These are phyloP conservation scores for Heliconius hewitsoni DNA, from an alignment of 1,140 invertebrate genomes.

Conservation along the genomic window DNA sequence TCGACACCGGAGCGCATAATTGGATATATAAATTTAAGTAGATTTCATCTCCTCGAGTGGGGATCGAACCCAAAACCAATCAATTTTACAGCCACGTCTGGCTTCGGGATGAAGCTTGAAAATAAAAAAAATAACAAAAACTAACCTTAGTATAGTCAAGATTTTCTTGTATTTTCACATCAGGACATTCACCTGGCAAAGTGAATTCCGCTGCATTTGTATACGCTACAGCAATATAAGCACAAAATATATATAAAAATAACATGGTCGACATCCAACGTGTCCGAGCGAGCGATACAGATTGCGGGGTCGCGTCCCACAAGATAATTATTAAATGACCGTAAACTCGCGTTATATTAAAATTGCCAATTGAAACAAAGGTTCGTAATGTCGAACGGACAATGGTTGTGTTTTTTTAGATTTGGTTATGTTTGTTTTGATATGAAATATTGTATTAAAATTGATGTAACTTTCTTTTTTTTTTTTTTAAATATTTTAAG, in stretches of 20 bases:
- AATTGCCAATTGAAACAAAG: conserved; percentile 35
- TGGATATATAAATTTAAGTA: too few relatives aligned
- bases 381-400: conserved; percentile 20
- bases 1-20: too few relatives aligned
- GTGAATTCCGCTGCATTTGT: conserved; percentile 60
- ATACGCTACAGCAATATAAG: conserved; percentile 32
- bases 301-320: conserved; percentile 57
- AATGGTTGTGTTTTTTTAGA: conserved; percentile 23
- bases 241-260: conserved; percentile 44
- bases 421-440: neutral
- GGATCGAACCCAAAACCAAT: too few relatives aligned
- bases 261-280: conserved; percentile 49
- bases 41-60: too few relatives aligned
- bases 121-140: conserved; percentile 7
- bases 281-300: conserved; percentile 37
- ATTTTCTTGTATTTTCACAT: conserved; percentile 54
- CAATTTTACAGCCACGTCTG: too few relatives aligned
- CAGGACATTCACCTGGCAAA: conserved; percentile 55
- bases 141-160: conserved; percentile 55
- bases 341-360: conserved; percentile 13
- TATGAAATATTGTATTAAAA: too few relatives aligned
- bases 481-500: too few relatives aligned
- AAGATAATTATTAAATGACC: conserved; percentile 66
- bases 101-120: too few relatives aligned
- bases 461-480: too few relatives aligned